Evolutionary conservation across 2,797 vertebrate genomes (phyloP), one percentile per base, ranked within the genome.

Genomic region (Perodicticus potto): DNA sequence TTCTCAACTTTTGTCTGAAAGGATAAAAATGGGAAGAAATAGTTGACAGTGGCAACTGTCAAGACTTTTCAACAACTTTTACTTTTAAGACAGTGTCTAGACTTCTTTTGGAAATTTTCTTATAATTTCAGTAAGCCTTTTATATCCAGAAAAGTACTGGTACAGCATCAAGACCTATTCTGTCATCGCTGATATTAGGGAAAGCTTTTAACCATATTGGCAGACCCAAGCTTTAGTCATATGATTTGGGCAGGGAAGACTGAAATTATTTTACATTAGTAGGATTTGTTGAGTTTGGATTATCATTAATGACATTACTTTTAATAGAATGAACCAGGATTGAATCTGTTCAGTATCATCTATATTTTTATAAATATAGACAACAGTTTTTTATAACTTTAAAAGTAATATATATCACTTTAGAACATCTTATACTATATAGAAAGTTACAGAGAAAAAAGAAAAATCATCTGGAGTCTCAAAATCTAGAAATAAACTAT

Each of bases 401-500:
- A 55, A 63, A 63, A 43, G 37, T 27, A 43, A 82, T 82, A 76
- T 14, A 11, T 84, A 37, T n/a, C 45, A 84, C 22, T 91, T 59
- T 93, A 80, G 45, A 57, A 89, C 25, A 74, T 10, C 14, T 93
- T 92, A 34, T 76, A 17, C 3, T 80, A 49, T 65, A 29, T 20
- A 94, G 27, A 40, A 95, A 87, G 29, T 61, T 94, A 43, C 8
- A 19, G 11, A 65, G 14, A 70, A 88, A 74, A 74, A 85, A 61
- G 37, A 76, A 73, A 95, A 65, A 23, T 37, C 34, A 78, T 81
- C 37, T 82, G 13, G 27, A 82, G 40, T 55, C 29, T 40, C 20
- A 45, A 25, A 93, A 40, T 40, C 77, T 94, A 90, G 37, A 95
- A 91, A 72, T 86, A 78, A 94, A 63, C 72, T 95, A 29, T 77